A percentile compares a stretch with the other conserved stretches of the same genome.
phyloP scores from a whole-genome alignment of 2,113 vertebrate species.

The Percopsis transmontana region DNA sequence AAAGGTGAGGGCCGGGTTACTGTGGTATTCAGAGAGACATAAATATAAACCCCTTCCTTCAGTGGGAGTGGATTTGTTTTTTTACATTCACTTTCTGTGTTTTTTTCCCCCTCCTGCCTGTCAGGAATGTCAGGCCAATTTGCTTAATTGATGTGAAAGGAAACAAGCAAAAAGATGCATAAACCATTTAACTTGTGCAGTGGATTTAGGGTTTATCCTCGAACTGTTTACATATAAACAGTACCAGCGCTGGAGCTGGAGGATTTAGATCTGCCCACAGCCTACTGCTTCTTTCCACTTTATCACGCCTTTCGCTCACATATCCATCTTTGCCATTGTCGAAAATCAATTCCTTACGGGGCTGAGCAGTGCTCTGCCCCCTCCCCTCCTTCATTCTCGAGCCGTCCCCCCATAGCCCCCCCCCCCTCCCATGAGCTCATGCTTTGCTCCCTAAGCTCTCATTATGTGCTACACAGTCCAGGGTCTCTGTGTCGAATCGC shows the following conservation, averaged over 20 bases:
- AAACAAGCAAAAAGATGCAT: constrained; percentile 71
- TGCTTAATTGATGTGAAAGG: constrained; percentile 69
- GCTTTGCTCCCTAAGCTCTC: constrained; percentile 71
- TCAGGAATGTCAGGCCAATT: constrained; percentile 68
- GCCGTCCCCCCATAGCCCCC: constrained; percentile 9
- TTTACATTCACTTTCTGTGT: too few species aligned
- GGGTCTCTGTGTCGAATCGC: constrained; percentile 74
- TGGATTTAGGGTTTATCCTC: constrained; percentile 72
- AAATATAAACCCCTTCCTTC: constrained; percentile 43
- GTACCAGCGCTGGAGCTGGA: constrained; percentile 60
- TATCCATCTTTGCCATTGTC: constrained; percentile 50
- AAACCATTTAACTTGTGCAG: constrained; percentile 68
- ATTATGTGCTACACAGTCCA: constrained; percentile 76
- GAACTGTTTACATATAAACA: constrained; percentile 75
- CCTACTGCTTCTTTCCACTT: constrained; percentile 26
- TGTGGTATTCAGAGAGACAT: constrained; percentile 31
- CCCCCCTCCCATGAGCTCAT: constrained; percentile 62
- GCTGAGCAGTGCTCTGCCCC: constrained; percentile 35
- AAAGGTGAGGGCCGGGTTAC: constrained; percentile 56
- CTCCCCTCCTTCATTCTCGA: constrained; percentile 23
- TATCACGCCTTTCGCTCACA: constrained; percentile 38
- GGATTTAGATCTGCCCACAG: constrained; percentile 63
- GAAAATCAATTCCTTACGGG: constrained; percentile 62
- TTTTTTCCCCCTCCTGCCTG: constrained; percentile 2
- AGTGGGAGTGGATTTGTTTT: too few species aligned